These are phyloP conservation scores for Himalopsyche kuldschensis DNA, from an alignment of 2,888 invertebrate species.

Conservation along the genomic window DNA sequence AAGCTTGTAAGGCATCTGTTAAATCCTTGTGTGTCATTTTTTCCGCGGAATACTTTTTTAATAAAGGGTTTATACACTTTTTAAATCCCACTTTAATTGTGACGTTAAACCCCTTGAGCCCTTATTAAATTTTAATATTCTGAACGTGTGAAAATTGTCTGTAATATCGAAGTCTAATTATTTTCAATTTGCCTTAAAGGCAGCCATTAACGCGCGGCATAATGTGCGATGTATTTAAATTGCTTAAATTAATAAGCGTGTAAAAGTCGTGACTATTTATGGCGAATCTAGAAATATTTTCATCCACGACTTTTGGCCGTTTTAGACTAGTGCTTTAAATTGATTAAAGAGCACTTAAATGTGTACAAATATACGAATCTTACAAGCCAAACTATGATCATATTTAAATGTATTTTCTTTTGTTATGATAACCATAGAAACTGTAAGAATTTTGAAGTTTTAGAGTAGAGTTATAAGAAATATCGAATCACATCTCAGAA, in stretches of 20 bases:
- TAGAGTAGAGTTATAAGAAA: too few species aligned
- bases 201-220: not conserved
- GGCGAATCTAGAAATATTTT: too few species aligned
- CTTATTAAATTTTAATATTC: constrained; percentile 3
- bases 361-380: too few species aligned
- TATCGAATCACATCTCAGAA: too few species aligned
- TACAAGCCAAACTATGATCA: too few species aligned
- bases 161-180: not conserved
- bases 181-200: not conserved
- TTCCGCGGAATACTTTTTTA: not conserved
- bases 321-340: too few species aligned
- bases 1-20: not conserved
- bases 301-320: too few species aligned
- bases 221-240: not conserved
- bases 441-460: too few species aligned
- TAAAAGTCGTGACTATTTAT: too few species aligned
- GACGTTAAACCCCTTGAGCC: not conserved
- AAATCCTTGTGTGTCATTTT: not conserved
- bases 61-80: not conserved
- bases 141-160: not conserved
- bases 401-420: too few species aligned
- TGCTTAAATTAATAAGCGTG: not conserved
- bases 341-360: too few species aligned
- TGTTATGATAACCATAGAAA: too few species aligned
- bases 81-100: constrained; percentile 17